Evolutionary conservation across 1,140 invertebrate genomes (phyloP).

Genomic region (Drosophila mayri): DNA sequence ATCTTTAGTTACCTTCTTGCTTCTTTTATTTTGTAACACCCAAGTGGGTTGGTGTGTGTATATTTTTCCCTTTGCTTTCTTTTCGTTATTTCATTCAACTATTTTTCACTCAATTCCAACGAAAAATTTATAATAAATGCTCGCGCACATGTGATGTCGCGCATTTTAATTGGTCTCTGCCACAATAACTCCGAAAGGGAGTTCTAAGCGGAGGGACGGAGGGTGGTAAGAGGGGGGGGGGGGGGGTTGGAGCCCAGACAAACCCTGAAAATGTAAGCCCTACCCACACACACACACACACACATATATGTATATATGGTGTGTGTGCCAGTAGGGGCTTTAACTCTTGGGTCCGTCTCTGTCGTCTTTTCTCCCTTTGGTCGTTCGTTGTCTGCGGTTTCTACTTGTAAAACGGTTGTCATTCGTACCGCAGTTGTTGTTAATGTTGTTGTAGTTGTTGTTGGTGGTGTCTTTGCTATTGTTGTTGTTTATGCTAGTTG

Average conservation of each 20-base stretch:
- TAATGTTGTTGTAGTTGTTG: constrained; percentile 6
- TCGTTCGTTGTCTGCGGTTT: constrained; percentile 53
- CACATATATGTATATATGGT: not conserved
- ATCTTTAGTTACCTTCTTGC: not conserved
- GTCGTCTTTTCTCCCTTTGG: constrained; percentile 25
- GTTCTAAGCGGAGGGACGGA: not conserved
- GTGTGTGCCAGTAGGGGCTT: constrained; percentile 15
- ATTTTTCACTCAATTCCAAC: constrained; percentile 80
- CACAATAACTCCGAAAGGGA: constrained; percentile 34
- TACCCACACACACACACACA: constrained; percentile 5
- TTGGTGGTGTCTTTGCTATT: constrained; percentile 13
- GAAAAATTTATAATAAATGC: constrained; percentile 82
- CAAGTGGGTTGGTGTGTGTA: not conserved
- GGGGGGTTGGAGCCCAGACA: constrained; percentile 16
- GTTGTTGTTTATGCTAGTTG: constrained; percentile 57
- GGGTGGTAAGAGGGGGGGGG: not conserved
- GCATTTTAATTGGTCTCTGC: constrained; percentile 75
- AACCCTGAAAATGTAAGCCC: constrained; percentile 7
- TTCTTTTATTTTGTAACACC: constrained; percentile 12
- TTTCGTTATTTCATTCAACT: constrained; percentile 61
- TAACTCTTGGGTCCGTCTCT: constrained; percentile 46
- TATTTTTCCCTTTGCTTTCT: constrained; percentile 15
- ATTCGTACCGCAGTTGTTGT: constrained; percentile 34
- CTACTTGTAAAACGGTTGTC: constrained; percentile 69
- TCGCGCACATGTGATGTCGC: constrained; percentile 78